phyloP scores from a whole-genome alignment of 1,140 invertebrate genomes.

The Araneus ventricosus region DNA sequence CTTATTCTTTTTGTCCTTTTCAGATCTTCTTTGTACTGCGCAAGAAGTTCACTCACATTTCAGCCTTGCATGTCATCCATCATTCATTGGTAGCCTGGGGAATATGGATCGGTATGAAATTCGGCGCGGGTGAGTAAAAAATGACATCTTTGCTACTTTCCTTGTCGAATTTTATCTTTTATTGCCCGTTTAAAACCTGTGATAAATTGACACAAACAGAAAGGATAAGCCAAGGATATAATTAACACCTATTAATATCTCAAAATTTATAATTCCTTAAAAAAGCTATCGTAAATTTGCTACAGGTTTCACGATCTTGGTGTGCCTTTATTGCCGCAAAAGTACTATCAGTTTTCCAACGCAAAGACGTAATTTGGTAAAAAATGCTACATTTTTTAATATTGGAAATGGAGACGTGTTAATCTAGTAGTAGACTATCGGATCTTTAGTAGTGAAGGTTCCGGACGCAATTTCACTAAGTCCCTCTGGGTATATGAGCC shows the following conservation, averaged over 20 bases:
- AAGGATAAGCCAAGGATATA: neutral
- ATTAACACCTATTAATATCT: neutral
- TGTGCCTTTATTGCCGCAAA: too few species aligned
- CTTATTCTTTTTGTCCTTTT: neutral
- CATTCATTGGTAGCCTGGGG: constrained; percentile 96
- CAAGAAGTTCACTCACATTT: constrained; percentile 95
- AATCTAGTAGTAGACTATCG: too few species aligned
- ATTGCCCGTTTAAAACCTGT: neutral
- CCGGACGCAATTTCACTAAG: too few species aligned
- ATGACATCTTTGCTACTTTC: neutral
- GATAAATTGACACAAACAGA: neutral
- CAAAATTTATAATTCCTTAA: neutral
- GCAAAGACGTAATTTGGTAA: too few species aligned
- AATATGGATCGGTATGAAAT: constrained; percentile 97
- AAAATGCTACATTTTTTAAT: too few species aligned
- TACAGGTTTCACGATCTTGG: too few species aligned
- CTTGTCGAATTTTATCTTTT: neutral
- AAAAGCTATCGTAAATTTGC: too few species aligned
- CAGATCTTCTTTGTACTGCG: constrained; percentile 94
- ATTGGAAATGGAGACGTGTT: too few species aligned
- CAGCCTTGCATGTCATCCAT: constrained; percentile 95
- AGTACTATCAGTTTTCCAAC: too few species aligned
- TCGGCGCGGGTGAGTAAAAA: constrained; percentile 88
- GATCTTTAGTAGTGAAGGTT: too few species aligned
- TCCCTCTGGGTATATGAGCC: too few species aligned